A percentile compares a stretch with the other conserved stretches of the same genome.
These are phyloP conservation scores for Fistularia commersonii DNA, from an alignment of 2,797 vertebrate genomes.

Conservation along the genomic window DNA sequence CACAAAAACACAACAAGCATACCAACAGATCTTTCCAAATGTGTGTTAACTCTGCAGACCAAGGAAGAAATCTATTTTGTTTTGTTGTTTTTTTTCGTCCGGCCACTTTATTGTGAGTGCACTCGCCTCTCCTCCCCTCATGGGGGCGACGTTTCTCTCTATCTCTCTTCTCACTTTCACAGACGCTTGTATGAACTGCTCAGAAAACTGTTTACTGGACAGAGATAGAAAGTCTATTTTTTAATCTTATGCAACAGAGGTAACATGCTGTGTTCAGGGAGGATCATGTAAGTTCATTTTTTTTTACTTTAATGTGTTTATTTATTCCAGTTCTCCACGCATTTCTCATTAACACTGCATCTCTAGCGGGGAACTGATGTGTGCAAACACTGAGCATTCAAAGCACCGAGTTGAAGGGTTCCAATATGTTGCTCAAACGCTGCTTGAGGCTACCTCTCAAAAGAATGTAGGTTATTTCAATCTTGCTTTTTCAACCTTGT, in stretches of 20 bases:
- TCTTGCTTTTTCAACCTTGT: background rate
- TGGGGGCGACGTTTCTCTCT: slow-evolving; percentile 44
- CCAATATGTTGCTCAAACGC: slow-evolving; percentile 4
- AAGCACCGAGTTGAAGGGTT: background rate
- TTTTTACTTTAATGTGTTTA: slow-evolving; percentile 52
- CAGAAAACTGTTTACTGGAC: slow-evolving; percentile 50
- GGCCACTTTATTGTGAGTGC: slow-evolving; percentile 58
- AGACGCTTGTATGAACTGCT: slow-evolving; percentile 40
- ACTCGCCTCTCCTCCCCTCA: slow-evolving; percentile 57
- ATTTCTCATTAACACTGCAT: slow-evolving; percentile 13
- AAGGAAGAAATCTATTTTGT: slow-evolving; percentile 13
- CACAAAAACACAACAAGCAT: too few species aligned
- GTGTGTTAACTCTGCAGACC: background rate
- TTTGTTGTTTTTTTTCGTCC: slow-evolving; percentile 48
- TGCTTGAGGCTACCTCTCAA: background rate
- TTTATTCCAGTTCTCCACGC: slow-evolving; percentile 22
- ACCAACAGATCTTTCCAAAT: too few species aligned
- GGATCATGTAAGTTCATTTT: slow-evolving; percentile 14
- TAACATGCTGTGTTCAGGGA: slow-evolving; percentile 31
- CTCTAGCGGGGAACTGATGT: slow-evolving; percentile 4
- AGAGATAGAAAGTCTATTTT: slow-evolving; percentile 57
- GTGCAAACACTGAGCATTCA: slow-evolving; percentile 5
- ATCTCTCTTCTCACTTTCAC: slow-evolving; percentile 4
- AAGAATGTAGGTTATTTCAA: slow-evolving; percentile 4
- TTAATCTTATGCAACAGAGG: slow-evolving; percentile 59